A percentile compares a stretch with the other conserved stretches of the same genome.
Evolutionary conservation across 2,888 invertebrate genomes (phyloP).

Genomic region (Scelioninae gen. 2): DNA sequence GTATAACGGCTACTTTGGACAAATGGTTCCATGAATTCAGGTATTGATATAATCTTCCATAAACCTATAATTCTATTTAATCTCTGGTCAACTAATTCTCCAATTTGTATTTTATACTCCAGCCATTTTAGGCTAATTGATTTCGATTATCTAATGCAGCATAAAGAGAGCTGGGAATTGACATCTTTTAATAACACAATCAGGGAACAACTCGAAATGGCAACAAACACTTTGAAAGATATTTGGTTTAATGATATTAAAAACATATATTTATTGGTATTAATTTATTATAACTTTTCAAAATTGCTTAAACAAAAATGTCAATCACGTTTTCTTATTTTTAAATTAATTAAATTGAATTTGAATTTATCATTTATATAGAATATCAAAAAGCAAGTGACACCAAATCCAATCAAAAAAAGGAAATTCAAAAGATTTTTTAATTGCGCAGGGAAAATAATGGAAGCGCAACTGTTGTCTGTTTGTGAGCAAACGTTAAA

Average conservation of each 20-base stretch:
- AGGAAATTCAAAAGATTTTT: conserved; percentile 87
- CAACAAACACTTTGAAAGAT: conserved; percentile 81
- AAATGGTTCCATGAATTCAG: conserved; percentile 88
- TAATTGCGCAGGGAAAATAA: conserved; percentile 89
- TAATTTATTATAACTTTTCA: background rate
- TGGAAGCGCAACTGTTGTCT: conserved; percentile 91
- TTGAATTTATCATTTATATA: conserved; percentile 64
- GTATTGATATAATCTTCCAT: conserved; percentile 70
- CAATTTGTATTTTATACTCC: conserved; percentile 59
- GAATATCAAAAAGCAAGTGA: conserved; percentile 82
- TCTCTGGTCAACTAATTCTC: conserved; percentile 34
- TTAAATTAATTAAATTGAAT: background rate
- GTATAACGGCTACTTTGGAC: conserved; percentile 86
- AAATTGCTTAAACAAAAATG: background rate
- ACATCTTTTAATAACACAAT: conserved; percentile 79
- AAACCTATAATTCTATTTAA: conserved; percentile 25
- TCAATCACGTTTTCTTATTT: too few species aligned
- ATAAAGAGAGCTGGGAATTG: conserved; percentile 82
- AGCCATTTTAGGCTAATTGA: conserved; percentile 82
- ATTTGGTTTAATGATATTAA: conserved; percentile 82
- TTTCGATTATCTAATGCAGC: conserved; percentile 78
- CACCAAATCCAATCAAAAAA: conserved; percentile 83
- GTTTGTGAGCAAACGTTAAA: conserved; percentile 87
- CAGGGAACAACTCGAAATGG: conserved; percentile 81
- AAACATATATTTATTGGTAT: conserved; percentile 81